phyloP scores from a whole-genome alignment of 2,888 invertebrate genomes.

The Drosophila ustulata region DNA sequence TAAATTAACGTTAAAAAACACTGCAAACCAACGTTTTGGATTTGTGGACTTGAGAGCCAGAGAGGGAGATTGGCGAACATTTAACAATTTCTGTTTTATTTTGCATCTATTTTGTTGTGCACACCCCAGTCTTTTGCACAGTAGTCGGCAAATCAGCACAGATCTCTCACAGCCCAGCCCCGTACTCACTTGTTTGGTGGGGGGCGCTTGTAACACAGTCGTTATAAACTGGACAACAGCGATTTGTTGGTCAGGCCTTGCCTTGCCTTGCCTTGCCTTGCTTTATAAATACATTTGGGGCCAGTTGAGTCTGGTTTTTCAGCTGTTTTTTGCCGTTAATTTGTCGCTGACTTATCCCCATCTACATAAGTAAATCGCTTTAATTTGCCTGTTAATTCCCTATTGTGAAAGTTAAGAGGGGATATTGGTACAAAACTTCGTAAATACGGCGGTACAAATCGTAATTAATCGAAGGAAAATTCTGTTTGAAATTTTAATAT shows the following conservation, averaged over 20 bases:
- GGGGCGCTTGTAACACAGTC: conserved; percentile 26
- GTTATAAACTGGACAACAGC: conserved; percentile 39
- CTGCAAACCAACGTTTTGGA: conserved; percentile 23
- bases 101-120: conserved; percentile 42
- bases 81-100: conserved; percentile 27
- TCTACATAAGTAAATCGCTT: conserved; percentile 45
- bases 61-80: conserved; percentile 14
- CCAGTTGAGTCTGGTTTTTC: conserved; percentile 19
- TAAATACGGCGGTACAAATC: too few species aligned
- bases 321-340: conserved; percentile 45
- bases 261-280: conserved; percentile 14
- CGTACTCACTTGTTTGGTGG: conserved; percentile 1
- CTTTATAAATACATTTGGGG: conserved; percentile 42
- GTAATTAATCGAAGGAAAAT: too few species aligned
- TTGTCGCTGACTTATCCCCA: conserved; percentile 52
- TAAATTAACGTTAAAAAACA: conserved; percentile 73
- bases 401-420: conserved; percentile 26
- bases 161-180: conserved; percentile 31
- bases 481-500: too few species aligned
- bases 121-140: conserved; percentile 49
- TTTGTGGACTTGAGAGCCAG: conserved; percentile 6
- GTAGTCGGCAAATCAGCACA: conserved; percentile 50
- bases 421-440: conserved; percentile 19
- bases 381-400: conserved; percentile 41
- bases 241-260: conserved; percentile 21